Conservation (phyloP, 2,797 vertebrate genomes). For the Anableps anableps region DNA sequence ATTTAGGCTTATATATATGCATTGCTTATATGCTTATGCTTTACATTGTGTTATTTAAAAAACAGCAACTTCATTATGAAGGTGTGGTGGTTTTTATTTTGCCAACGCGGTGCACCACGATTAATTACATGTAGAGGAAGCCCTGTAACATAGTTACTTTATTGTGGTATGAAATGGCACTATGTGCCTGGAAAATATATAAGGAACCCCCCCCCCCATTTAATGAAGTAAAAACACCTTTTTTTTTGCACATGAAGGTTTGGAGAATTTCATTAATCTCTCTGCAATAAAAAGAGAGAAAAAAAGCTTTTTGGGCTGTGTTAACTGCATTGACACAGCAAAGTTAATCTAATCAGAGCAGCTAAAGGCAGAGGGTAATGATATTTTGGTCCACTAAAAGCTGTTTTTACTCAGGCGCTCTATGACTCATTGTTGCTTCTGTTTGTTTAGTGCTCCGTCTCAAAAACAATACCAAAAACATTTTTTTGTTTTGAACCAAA, state of each 20-base stretch:
- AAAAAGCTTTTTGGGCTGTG: slow-evolving; percentile 3
- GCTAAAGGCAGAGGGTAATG: slow-evolving; percentile 10
- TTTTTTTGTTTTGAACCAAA: background rate
- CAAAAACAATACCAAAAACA: slow-evolving; percentile 1
- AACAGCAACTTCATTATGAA: too few relatives aligned
- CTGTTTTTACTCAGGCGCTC: slow-evolving; percentile 20
- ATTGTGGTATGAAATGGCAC: too few relatives aligned
- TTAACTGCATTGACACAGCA: slow-evolving; percentile 7
- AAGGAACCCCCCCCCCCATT: too few relatives aligned
- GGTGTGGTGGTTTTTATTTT: too few relatives aligned
- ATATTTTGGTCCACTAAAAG: slow-evolving; percentile 24
- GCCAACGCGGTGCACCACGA: too few relatives aligned
- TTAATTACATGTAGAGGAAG: too few relatives aligned
- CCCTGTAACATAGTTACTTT: too few relatives aligned
- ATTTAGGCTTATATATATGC: too few relatives aligned
- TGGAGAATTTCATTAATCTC: background rate
- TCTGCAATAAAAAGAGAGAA: background rate
- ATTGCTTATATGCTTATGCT: too few relatives aligned
- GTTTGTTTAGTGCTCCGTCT: slow-evolving; percentile 15
- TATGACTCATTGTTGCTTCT: slow-evolving; percentile 39
- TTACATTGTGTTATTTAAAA: too few relatives aligned
- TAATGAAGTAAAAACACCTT: background rate
- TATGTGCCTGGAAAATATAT: too few relatives aligned
- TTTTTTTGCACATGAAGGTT: background rate
- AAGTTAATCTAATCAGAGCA: background rate